Conservation (phyloP, 2,797 vertebrate genomes). For the Rhinichthys osculus region DNA sequence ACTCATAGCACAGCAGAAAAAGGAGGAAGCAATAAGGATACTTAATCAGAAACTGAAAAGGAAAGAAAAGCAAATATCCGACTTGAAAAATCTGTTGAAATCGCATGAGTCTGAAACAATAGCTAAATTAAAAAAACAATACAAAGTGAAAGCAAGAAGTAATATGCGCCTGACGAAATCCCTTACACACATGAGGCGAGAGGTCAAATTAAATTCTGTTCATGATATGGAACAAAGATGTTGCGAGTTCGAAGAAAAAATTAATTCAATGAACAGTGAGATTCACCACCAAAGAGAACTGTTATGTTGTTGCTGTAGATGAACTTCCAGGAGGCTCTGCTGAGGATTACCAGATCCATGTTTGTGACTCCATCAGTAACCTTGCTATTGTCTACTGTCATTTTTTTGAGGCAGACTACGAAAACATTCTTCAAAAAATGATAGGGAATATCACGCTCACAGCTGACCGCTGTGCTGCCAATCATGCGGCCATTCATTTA, state of each 20-base stretch:
- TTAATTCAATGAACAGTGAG: neutral
- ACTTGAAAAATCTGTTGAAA: neutral
- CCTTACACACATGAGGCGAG: neutral
- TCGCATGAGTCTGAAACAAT: neutral
- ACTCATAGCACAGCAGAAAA: conserved; percentile 8
- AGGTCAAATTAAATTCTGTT: neutral
- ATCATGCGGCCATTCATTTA: no score
- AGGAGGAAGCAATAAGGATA: conserved; percentile 1
- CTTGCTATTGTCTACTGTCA: no score
- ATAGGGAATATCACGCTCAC: no score
- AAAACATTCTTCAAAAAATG: no score
- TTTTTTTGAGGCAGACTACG: no score
- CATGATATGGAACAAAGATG: neutral
- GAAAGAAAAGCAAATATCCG: conserved; percentile 31
- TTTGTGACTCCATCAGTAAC: no score
- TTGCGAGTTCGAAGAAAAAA: neutral
- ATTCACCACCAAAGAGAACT: neutral
- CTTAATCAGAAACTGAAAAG: conserved; percentile 36
- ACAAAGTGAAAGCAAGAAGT: conserved; percentile 29
- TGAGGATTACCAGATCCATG: no score
- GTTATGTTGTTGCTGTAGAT: no score
- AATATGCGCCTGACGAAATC: neutral
- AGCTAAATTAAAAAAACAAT: conserved; percentile 13
- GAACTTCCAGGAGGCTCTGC: no score
- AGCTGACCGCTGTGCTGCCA: no score